phyloP scores from a whole-genome alignment of 2,888 invertebrate species.

The Stenoptilia bipunctidactyla region DNA sequence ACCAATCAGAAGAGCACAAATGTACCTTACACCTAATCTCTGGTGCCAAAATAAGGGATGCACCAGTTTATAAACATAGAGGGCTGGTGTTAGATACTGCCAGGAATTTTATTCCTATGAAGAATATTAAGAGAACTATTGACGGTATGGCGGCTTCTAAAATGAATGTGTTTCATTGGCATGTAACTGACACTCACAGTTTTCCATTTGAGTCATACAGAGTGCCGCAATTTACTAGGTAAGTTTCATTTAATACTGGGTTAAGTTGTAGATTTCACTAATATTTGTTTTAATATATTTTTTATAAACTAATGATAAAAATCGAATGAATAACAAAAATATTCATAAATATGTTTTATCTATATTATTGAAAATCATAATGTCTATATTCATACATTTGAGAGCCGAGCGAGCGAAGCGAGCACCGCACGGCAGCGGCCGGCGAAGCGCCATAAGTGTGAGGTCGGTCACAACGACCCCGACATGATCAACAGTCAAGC shows the following conservation, averaged over 20 bases:
- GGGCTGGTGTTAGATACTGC: slow-evolving; percentile 91
- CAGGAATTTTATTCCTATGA: slow-evolving; percentile 86
- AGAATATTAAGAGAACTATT: slow-evolving; percentile 77
- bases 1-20: slow-evolving; percentile 26
- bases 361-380: no score
- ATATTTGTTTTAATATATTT: no score
- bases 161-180: slow-evolving; percentile 95
- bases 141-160: slow-evolving; percentile 91
- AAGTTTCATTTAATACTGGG: slow-evolving; percentile 18
- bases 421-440: no score
- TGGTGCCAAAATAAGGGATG: slow-evolving; percentile 78
- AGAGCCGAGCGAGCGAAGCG: no score
- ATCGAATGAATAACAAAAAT: no score
- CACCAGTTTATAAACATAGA: slow-evolving; percentile 85
- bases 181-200: slow-evolving; percentile 90
- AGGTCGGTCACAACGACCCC: no score
- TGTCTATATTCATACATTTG: no score
- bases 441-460: no score
- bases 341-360: no score
- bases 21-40: slow-evolving; percentile 74
- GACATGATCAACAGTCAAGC: no score
- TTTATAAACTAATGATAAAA: no score
- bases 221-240: slow-evolving; percentile 81
- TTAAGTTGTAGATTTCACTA: no score
- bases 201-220: slow-evolving; percentile 87